Evolutionary conservation across 2,797 vertebrate genomes (phyloP), one percentile per base, ranked within the genome.

Genomic region (Enteromius treurensis): DNA sequence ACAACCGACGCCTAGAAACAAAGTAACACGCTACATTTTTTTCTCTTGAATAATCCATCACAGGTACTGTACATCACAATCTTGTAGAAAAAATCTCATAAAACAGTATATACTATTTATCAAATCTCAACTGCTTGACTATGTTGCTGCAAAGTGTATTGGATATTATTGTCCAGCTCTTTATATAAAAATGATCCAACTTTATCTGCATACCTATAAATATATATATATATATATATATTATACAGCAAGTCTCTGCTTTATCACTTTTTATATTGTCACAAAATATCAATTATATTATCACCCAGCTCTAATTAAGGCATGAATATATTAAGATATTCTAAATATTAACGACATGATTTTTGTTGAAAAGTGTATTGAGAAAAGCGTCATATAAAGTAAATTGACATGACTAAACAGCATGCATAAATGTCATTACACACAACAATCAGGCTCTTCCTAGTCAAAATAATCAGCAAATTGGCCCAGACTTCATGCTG

Each of bases 381-480:
- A 26, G 13, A 70, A 32, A 51, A 73, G 19, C 3, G 3, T n/a
- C 13, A 37, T 13, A n/a, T 13, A 74, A 14, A 55, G 37, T 0
- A 26, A 55, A 55, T 4, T 13, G 7, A 15, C 6, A n/a, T 37
- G 32, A 34, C 71, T 9, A 34, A 42, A 19, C 15, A 19, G 37
- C 75, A 32, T 19, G 34, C 34, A 29, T 15, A 29, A 45, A 64
- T 6, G 5, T 32, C 14, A 29, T 29, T 14, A 32, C n/a, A 26
- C 37, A 32, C 3, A 23, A 77, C 58, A 64, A 9, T 42, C 55
- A 47, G 58, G 23, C 58, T 55, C 40, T 15, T 47, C 13, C 45
- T 47, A 77, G 58, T 65, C 37, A 65, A 65, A 65, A 32, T 78
- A 49, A 78, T 78, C 42, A 32, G 34, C 42, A 65, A 65, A 78